phyloP scores from a whole-genome alignment of 1,140 invertebrate genomes.

The Formica exsecta region DNA sequence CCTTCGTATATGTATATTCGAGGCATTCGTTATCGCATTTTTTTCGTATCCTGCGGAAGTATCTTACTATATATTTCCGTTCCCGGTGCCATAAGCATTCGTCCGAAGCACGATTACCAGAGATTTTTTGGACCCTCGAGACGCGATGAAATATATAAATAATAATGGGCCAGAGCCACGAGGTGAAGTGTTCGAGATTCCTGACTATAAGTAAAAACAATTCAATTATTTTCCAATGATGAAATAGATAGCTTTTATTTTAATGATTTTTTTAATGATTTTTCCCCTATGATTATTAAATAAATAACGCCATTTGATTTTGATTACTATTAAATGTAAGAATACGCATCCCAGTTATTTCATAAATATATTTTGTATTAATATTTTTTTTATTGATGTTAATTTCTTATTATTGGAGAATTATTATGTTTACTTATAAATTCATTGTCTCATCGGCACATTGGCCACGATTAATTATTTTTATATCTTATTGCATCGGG shows the following conservation, averaged over 20 bases:
- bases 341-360: not conserved
- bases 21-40: conserved; percentile 41
- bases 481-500: conserved; percentile 38
- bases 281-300: not conserved
- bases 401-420: not conserved
- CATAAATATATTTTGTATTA: conserved; percentile 6
- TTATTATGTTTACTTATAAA: not conserved
- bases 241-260: not conserved
- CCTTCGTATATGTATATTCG: not conserved
- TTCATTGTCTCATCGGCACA: not conserved
- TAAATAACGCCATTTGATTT: not conserved
- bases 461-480: not conserved
- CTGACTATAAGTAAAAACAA: too few species aligned
- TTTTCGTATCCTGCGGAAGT: conserved; percentile 54
- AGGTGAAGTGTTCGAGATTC: not conserved
- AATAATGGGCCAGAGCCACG: not conserved
- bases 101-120: conserved; percentile 22
- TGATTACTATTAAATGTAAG: not conserved
- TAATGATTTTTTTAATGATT: not conserved
- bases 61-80: conserved; percentile 41
- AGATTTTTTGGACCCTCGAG: not conserved
- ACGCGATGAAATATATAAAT: conserved; percentile 22
- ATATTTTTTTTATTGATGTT: not conserved
- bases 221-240: not conserved
- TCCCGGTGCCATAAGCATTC: conserved; percentile 36